phyloP scores from a whole-genome alignment of 2,888 invertebrate genomes.

The Epinotia nisella region DNA sequence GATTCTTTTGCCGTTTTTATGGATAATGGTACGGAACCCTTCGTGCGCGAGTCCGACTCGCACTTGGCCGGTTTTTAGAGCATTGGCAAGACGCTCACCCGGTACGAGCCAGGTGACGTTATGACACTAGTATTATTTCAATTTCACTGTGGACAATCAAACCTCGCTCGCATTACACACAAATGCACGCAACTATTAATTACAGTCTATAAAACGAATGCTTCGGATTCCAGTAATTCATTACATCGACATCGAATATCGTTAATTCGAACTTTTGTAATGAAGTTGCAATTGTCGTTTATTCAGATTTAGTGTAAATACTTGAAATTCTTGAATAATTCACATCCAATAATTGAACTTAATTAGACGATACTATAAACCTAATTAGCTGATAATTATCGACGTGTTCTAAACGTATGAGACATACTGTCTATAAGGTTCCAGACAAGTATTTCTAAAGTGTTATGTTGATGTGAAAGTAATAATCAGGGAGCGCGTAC shows the following conservation, averaged over 20 bases:
- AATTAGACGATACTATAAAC: neutral
- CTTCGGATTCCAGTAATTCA: slow-evolving; percentile 6
- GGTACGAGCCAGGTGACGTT: no score
- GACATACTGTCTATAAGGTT: no score
- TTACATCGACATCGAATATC: neutral
- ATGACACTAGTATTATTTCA: neutral
- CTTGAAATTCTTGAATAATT: slow-evolving; percentile 12
- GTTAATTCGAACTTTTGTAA: neutral
- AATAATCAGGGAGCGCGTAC: no score
- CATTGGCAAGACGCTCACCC: no score
- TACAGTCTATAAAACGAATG: neutral
- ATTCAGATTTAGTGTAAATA: neutral
- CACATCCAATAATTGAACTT: neutral
- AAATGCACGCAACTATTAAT: neutral
- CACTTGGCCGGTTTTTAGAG: no score
- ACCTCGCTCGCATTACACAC: neutral
- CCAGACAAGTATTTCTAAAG: no score
- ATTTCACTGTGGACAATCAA: neutral
- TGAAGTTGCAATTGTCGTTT: neutral
- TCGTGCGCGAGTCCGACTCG: no score
- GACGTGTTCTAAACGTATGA: no score
- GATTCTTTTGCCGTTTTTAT: no score
- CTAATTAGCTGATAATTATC: no score
- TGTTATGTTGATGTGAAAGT: no score
- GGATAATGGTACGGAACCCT: no score